A percentile compares a stretch with the other conserved stretches of the same genome.
Conservation (phyloP, 2,113 vertebrate species). For the Leptobrachium leishanense region DNA sequence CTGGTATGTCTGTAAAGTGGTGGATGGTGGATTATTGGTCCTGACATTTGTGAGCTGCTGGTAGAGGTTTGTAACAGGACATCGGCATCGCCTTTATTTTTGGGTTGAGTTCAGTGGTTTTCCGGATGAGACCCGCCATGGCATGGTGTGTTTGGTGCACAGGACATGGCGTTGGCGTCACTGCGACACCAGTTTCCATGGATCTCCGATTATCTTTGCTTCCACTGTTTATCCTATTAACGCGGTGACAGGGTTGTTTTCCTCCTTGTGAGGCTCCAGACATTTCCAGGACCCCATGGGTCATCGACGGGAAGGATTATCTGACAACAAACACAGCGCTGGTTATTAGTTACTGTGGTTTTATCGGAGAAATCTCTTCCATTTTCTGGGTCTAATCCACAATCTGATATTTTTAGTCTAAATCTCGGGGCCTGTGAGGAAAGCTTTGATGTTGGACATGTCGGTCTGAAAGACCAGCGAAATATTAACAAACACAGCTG, state of each 20-base stretch:
- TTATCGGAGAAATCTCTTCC: not conserved
- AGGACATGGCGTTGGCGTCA: not conserved
- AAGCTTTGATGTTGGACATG: not conserved
- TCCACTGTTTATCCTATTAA: not conserved
- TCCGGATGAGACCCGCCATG: not conserved
- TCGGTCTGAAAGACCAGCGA: not conserved
- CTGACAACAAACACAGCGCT: slow-evolving; percentile 8
- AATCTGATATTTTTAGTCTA: not conserved
- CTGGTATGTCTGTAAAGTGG: too few species aligned
- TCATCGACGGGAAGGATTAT: not conserved
- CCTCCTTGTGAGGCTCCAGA: not conserved
- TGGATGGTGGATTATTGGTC: too few species aligned
- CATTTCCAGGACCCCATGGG: not conserved
- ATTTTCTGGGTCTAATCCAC: not conserved
- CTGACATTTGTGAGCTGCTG: not conserved
- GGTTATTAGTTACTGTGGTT: slow-evolving; percentile 3
- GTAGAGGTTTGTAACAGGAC: not conserved
- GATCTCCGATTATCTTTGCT: not conserved
- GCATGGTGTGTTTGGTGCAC: slow-evolving; percentile 4
- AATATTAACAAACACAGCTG: slow-evolving; percentile 1
- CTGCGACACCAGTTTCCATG: slow-evolving; percentile 24
- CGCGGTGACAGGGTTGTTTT: slow-evolving; percentile 4
- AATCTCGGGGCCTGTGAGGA: not conserved
- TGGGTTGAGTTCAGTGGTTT: not conserved
- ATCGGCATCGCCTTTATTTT: not conserved